Percentiles rank a stretch among this genome's conserved stretches.
Conservation (phyloP, 2,113 vertebrate genomes). For the Perccottus glenii region DNA sequence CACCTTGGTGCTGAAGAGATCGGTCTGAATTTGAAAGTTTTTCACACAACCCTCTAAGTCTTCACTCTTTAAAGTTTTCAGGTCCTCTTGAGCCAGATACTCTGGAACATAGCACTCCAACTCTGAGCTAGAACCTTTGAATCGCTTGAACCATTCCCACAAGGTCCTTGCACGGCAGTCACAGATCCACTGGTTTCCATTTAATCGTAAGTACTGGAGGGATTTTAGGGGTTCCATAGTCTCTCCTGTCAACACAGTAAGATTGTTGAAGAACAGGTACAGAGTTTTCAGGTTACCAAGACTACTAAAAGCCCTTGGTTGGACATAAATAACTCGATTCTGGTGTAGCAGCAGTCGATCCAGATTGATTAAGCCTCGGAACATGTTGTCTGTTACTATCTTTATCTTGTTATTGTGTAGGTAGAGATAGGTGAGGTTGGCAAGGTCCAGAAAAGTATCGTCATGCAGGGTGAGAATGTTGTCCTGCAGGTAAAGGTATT, state of each 20-base stretch:
- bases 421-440: slow-evolving; percentile 96
- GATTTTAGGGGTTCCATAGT: slow-evolving; percentile 87
- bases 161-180: slow-evolving; percentile 93
- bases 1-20: slow-evolving; percentile 84
- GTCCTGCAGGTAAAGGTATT: slow-evolving; percentile 97
- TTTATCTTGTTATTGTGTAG: slow-evolving; percentile 96
- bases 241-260: slow-evolving; percentile 88
- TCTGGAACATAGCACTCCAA: slow-evolving; percentile 89
- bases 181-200: slow-evolving; percentile 97
- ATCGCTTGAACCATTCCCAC: slow-evolving; percentile 97
- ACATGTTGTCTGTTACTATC: slow-evolving; percentile 90
- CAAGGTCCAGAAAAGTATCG: slow-evolving; percentile 93
- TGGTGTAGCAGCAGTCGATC: slow-evolving; percentile 94
- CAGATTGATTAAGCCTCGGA: slow-evolving; percentile 88
- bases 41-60: slow-evolving; percentile 91
- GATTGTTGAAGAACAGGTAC: slow-evolving; percentile 96
- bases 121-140: slow-evolving; percentile 95
- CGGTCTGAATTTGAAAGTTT: slow-evolving; percentile 83
- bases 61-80: slow-evolving; percentile 84
- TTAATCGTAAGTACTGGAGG: slow-evolving; percentile 94
- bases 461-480: slow-evolving; percentile 89
- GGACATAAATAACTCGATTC: slow-evolving; percentile 88
- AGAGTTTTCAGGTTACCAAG: slow-evolving; percentile 93
- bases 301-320: slow-evolving; percentile 87
- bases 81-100: slow-evolving; percentile 85